phyloP scores from a whole-genome alignment of 37 sponge, comb jelly and placozoan species.

The Eunapius fragilis region DNA sequence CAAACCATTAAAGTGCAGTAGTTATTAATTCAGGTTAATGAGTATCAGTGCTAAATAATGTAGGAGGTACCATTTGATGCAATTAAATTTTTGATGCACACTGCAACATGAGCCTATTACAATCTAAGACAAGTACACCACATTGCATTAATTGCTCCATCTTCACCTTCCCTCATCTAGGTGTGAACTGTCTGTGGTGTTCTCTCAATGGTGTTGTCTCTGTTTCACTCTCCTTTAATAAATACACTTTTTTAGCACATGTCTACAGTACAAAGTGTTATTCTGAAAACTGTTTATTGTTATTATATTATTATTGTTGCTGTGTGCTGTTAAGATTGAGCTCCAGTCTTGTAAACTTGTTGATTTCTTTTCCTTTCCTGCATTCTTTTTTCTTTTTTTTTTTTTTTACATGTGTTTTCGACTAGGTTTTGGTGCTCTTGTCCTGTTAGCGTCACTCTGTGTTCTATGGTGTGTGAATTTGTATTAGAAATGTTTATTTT shows the following conservation, averaged over 20 bases:
- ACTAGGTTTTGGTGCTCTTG: neutral
- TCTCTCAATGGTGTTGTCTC: neutral
- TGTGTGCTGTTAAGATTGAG: neutral
- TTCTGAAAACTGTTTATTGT: neutral
- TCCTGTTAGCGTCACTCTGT: neutral
- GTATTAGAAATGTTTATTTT: neutral
- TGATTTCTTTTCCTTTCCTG: neutral
- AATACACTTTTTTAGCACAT: neutral
- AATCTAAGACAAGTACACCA: no score
- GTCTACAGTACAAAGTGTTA: neutral
- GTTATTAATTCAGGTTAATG: no score
- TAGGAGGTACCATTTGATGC: no score
- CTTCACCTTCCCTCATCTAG: neutral
- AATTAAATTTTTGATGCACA: no score
- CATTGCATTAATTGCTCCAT: no score
- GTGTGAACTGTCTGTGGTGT: neutral
- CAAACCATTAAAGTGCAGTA: no score
- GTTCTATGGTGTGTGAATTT: neutral
- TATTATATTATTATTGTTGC: neutral
- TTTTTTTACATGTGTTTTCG: neutral
- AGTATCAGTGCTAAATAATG: no score
- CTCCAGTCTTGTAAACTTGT: neutral
- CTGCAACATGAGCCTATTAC: no score
- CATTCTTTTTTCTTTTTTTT: neutral
- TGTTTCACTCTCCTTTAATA: neutral